A percentile compares a stretch with the other conserved stretches of the same genome.
These are phyloP conservation scores for Nebria ingens DNA, from an alignment of 1,140 invertebrate species.

Conservation along the genomic window DNA sequence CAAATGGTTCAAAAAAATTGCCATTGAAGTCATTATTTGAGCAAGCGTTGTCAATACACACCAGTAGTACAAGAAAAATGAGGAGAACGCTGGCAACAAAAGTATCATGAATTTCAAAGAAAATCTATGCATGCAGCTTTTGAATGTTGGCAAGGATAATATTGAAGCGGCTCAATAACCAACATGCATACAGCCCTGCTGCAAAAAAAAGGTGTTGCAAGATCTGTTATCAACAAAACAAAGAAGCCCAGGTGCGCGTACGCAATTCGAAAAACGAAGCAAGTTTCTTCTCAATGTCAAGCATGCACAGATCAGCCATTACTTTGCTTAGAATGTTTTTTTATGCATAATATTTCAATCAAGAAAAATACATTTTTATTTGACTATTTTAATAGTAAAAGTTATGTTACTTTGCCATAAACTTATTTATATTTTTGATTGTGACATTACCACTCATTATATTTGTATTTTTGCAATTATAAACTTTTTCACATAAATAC, in stretches of 20 bases:
- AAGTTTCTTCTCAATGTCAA: background rate
- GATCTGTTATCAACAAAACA: background rate
- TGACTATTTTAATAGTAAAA: too few species aligned
- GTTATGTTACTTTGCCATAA: too few species aligned
- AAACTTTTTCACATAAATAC: too few species aligned
- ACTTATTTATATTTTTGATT: too few species aligned
- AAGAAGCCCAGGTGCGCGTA: background rate
- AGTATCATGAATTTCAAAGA: background rate
- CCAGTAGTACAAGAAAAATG: background rate
- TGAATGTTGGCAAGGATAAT: background rate
- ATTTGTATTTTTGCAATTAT: too few species aligned
- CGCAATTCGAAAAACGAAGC: background rate
- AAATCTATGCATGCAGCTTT: background rate
- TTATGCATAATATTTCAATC: background rate
- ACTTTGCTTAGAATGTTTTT: background rate
- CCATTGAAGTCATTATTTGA: slow-evolving; percentile 3
- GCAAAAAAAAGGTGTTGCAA: background rate
- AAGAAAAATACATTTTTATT: background rate
- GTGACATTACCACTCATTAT: too few species aligned
- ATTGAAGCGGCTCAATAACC: background rate
- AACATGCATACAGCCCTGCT: background rate
- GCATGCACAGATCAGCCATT: background rate
- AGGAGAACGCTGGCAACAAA: background rate
- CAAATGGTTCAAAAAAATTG: slow-evolving; percentile 12
- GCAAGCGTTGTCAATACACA: background rate